A percentile compares a stretch with the other conserved stretches of the same genome.
phyloP scores from a whole-genome alignment of 2,888 invertebrate genomes.

The Ochlodes sylvanus region DNA sequence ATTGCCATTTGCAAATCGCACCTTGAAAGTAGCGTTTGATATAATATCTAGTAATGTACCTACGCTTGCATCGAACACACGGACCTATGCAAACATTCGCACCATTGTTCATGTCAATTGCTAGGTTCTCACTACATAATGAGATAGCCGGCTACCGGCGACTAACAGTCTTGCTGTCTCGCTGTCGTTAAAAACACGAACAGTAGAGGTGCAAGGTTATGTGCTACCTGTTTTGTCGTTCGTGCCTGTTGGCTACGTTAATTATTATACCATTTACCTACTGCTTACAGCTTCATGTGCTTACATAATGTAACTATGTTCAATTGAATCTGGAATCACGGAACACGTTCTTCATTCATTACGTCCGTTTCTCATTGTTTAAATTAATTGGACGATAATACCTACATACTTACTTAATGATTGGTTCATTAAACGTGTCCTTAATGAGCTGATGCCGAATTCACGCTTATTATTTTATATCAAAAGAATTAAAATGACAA shows the following conservation, averaged over 20 bases:
- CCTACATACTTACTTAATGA: too few species aligned
- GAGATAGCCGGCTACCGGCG: conserved; percentile 49
- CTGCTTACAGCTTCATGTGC: conserved; percentile 1
- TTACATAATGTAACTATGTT: conserved; percentile 18
- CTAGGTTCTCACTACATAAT: conserved; percentile 69
- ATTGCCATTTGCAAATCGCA: too few species aligned
- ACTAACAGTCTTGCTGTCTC: conserved; percentile 50
- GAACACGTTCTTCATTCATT: neutral
- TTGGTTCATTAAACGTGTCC: neutral
- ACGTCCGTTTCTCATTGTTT: conserved; percentile 1
- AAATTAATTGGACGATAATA: neutral
- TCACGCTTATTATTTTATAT: neutral
- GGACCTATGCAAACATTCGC: conserved; percentile 57
- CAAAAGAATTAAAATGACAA: too few species aligned
- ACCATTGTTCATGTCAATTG: conserved; percentile 72
- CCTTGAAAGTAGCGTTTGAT: too few species aligned
- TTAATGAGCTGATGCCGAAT: neutral
- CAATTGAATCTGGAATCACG: conserved; percentile 3
- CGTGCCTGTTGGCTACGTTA: conserved; percentile 25
- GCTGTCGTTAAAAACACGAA: conserved; percentile 59
- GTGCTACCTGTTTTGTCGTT: conserved; percentile 34
- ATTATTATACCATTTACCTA: conserved; percentile 38
- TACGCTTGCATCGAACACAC: conserved; percentile 11
- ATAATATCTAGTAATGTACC: too few species aligned
- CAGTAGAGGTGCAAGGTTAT: conserved; percentile 67